Evolutionary conservation across 1,140 invertebrate genomes (phyloP).

Genomic region (Heliconius hewitsoni): DNA sequence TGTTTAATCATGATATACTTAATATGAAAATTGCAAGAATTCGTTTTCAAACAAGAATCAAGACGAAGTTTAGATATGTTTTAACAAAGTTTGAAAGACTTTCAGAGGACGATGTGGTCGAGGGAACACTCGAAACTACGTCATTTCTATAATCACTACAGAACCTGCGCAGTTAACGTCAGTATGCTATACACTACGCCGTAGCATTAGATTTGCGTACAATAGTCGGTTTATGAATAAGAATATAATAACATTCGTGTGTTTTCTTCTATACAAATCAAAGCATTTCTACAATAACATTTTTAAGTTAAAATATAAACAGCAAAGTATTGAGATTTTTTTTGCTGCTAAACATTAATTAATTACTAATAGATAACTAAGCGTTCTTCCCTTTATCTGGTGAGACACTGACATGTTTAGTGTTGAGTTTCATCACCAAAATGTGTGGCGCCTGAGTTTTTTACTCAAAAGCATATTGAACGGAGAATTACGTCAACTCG

Average conservation of each 20-base stretch:
- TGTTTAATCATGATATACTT: neutral
- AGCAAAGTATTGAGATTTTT: neutral
- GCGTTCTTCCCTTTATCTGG: too few relatives aligned
- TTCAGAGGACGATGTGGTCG: neutral
- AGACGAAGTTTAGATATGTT: neutral
- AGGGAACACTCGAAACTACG: conserved; percentile 10
- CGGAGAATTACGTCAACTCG: too few relatives aligned
- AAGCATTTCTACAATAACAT: too few relatives aligned
- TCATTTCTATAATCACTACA: conserved; percentile 18
- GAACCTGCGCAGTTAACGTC: conserved; percentile 22
- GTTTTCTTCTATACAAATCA: too few relatives aligned
- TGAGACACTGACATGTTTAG: too few relatives aligned
- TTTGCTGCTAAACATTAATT: too few relatives aligned
- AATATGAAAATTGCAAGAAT: neutral
- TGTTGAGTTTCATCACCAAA: too few relatives aligned
- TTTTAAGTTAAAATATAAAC: neutral
- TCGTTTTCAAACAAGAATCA: neutral
- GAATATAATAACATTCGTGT: neutral
- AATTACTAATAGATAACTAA: too few relatives aligned
- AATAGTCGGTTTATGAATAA: neutral
- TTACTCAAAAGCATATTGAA: too few relatives aligned
- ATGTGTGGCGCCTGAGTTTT: too few relatives aligned
- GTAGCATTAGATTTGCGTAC: conserved; percentile 8
- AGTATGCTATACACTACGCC: neutral
- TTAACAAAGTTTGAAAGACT: neutral